Base-by-base conservation (phyloP, 2,888 invertebrate genomes). In the Cephus rjabovi region DNA sequence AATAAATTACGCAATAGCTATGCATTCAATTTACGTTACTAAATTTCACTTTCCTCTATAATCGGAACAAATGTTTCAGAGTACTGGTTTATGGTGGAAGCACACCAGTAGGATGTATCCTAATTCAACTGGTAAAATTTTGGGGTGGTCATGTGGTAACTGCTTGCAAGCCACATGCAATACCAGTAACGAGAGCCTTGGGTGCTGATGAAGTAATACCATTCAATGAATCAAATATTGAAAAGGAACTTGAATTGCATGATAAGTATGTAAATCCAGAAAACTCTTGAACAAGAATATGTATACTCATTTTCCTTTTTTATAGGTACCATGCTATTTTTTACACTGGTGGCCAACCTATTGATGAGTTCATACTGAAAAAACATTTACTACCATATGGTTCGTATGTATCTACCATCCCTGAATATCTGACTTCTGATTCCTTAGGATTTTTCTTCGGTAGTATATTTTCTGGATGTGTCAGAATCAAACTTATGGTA, bases 121-220 rank as follows among this genome's bases (percentile, higher is more conserved):
- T 94, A 73, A 92, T 93, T 73, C 95, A 95, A 89, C 87, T 95
- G 74, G 89, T 93, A 35, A 93, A 93, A 82, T 87, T 93, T 73
- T 94, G 94, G 94, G 93, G 93, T 34, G 94, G 93, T 71, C 89
- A 92, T 80, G 92, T 94, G 23, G 93, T 93, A 2, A 92, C 93
- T 2, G 93, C 93, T 15, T 94, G 93, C 82, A 92, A 90, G 84
- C 87, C 92, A 76, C 89, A 93, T 80, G 93, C 93, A 11, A 88
- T 92, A n/a, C 93, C 93, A 11, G 93, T 94, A n/a, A 93, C 93
- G 37, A 92, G 92, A 88, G 94, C 94, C 30, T 89, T 93, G 35
- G 94, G 94, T 31, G 94, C 93, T 31, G 91, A 93, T 78, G 93
- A 93, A 83, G 90, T 94, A 73, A 92, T 94, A 79, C 85, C 92